Evolutionary conservation across 2,113 vertebrate species (phyloP).

Genomic region (Cranoglanis bouderius): DNA sequence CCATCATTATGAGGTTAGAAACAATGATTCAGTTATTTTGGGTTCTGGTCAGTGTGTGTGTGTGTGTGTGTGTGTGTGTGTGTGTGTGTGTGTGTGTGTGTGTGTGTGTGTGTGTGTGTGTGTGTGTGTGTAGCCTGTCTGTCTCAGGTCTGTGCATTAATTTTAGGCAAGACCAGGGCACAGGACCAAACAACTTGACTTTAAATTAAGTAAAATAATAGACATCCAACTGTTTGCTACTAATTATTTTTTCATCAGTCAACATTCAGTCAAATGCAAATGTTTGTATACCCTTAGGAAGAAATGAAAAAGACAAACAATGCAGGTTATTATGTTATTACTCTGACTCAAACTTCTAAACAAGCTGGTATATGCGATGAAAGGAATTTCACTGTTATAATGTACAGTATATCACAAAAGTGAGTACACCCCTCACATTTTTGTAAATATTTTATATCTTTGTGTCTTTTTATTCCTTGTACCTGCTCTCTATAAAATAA

Average conservation of each 20-base stretch:
- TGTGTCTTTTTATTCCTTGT: slow-evolving; percentile 6
- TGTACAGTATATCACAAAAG: no score
- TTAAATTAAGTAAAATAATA: slow-evolving; percentile 48
- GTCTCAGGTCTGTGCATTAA: background rate
- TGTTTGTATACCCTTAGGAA: background rate
- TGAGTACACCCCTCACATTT: no score
- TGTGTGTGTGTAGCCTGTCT: slow-evolving; percentile 14
- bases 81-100: no score
- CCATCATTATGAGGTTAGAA: slow-evolving; percentile 9
- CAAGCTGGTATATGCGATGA: no score
- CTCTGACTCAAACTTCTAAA: no score
- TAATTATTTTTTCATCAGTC: background rate
- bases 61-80: background rate
- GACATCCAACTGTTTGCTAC: slow-evolving; percentile 19
- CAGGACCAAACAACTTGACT: slow-evolving; percentile 56
- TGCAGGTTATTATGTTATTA: background rate
- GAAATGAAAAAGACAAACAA: background rate
- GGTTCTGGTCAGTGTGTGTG: background rate
- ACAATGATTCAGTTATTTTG: slow-evolving; percentile 21
- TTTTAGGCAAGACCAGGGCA: slow-evolving; percentile 35
- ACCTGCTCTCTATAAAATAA: background rate
- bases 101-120: background rate
- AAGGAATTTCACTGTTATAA: no score
- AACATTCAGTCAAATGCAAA: background rate
- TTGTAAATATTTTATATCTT: no score